phyloP scores from a whole-genome alignment of 2,888 invertebrate genomes.

The Euphydryas editha region DNA sequence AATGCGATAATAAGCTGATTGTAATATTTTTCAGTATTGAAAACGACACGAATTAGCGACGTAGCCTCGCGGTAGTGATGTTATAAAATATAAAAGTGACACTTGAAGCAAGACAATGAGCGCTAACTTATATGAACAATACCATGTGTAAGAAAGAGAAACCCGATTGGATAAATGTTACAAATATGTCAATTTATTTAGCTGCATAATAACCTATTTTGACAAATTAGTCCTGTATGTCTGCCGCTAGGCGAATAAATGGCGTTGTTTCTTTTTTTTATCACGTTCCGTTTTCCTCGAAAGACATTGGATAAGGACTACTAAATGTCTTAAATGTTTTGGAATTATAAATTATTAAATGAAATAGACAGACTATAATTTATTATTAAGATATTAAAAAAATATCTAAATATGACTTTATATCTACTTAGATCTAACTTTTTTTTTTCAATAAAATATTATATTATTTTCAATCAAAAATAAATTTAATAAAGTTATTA shows the following conservation, averaged over 20 bases:
- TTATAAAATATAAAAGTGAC: constrained; percentile 42
- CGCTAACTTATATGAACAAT: constrained; percentile 34
- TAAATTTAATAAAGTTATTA: no score
- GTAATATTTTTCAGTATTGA: constrained; percentile 52
- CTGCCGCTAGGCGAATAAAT: constrained; percentile 69
- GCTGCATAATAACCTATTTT: constrained; percentile 74
- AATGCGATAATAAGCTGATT: constrained; percentile 41
- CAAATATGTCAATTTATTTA: constrained; percentile 49
- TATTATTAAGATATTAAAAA: no score
- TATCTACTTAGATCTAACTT: no score
- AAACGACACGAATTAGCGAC: constrained; percentile 71
- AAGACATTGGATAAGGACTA: not conserved
- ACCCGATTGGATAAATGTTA: constrained; percentile 46
- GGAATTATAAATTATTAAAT: no score
- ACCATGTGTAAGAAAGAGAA: constrained; percentile 56
- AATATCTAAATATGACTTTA: no score
- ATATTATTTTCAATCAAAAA: no score
- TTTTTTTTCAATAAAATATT: no score
- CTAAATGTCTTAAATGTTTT: not conserved
- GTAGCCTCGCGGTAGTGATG: constrained; percentile 71
- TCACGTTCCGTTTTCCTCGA: constrained; percentile 54
- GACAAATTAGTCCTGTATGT: constrained; percentile 76
- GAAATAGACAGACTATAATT: no score
- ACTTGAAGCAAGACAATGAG: constrained; percentile 55
- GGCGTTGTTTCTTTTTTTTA: constrained; percentile 57